Conservation (phyloP, 2,888 invertebrate genomes). For the Lobophora halterata region DNA sequence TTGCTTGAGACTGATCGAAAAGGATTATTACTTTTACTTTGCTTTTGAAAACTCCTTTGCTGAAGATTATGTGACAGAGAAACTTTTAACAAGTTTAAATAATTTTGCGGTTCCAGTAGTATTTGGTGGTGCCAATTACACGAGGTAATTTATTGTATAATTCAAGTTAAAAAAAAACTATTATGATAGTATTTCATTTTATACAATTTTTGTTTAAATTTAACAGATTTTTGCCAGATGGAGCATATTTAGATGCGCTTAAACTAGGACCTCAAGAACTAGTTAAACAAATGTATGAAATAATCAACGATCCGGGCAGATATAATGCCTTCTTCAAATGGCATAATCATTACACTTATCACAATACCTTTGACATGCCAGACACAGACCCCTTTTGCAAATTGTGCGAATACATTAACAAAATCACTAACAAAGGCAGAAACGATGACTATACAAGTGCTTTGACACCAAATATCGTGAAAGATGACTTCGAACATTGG, state of each 20-base stretch:
- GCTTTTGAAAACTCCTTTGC: constrained; percentile 57
- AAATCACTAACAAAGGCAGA: too few species aligned
- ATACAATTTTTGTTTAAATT: background rate
- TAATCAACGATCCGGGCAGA: constrained; percentile 34
- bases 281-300: constrained; percentile 33
- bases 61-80: constrained; percentile 63
- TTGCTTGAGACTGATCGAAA: constrained; percentile 43
- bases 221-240: constrained; percentile 42
- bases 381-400: constrained; percentile 33
- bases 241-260: constrained; percentile 31
- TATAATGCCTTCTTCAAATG: constrained; percentile 43
- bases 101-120: constrained; percentile 56
- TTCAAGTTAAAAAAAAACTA: background rate
- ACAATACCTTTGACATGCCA: constrained; percentile 18
- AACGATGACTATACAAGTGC: too few species aligned
- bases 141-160: constrained; percentile 43
- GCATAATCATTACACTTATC: constrained; percentile 44
- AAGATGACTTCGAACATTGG: constrained; percentile 15
- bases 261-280: constrained; percentile 19
- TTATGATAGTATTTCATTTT: background rate
- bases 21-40: constrained; percentile 57
- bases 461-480: too few species aligned
- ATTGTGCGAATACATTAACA: constrained; percentile 28
- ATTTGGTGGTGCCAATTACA: constrained; percentile 60
- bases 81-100: constrained; percentile 47